Evolutionary conservation across 2,113 vertebrate species (phyloP), one percentile per base, ranked within the genome.

Genomic region (Glaucidium brasilianum): DNA sequence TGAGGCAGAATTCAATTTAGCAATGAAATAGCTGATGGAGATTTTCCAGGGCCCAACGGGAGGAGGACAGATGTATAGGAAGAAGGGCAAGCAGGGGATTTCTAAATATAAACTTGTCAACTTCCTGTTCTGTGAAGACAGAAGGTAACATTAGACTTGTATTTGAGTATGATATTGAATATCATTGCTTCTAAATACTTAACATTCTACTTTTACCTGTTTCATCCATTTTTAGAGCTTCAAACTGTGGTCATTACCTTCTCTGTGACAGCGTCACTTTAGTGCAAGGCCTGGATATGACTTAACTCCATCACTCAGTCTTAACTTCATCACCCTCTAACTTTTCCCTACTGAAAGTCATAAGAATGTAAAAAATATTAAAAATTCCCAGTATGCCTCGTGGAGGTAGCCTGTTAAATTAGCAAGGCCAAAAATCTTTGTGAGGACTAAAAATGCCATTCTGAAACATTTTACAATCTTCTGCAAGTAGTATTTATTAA

Each of bases 291-390:
- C 29, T 75, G 30, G 23, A 25, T 66, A 47, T 15, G 27, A 39
- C 73, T 76, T 58, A 59, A 39, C 34, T 74, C 47, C 13, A 55
- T 39, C 66, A 53, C 45, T 50, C 4, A 2, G 10, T 39, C 29
- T 47, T 22, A 53, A 56, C 17, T 34, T 13, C 56, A 12, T 64
- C 27, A 41, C 12, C 3, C 2, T 69, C 30, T 56, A 34, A 12
- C 50, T 78, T 93, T 62, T 77, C 29, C 41, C 43, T 75, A 2
- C 39, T 64, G 22, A 43, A 68, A 63, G 13, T 52, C 41, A 49
- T 26, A 35, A 35, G 26, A 43, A 53, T 0, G 0, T 22, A 45
- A 71, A 69, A 81, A 50, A 22, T 0, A 1, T 12, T 3, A 2
- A 63, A 83, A 45, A 53, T 29, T 52, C 22, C n/a, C 22, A n/a